Base-by-base conservation (phyloP, 2,888 invertebrate species). In the Rhabditoides inermis region DNA sequence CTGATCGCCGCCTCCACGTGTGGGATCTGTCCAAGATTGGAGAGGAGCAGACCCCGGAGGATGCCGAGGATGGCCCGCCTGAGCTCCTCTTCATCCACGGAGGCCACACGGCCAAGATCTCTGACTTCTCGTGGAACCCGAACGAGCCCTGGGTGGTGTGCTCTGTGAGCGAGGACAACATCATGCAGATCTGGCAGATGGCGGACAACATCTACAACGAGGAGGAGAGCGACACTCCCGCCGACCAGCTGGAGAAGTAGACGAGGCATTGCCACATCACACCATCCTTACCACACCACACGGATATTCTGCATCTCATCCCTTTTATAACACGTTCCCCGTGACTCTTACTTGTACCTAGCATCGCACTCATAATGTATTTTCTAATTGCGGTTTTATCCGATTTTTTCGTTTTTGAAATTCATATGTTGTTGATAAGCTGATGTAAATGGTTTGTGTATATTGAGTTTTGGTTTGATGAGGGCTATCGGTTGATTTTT, bases 61-160 rank as follows among this genome's bases (percentile, higher is more conserved):
- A 98, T 81, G 90, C 94, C 0, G 95, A 98, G 47, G 52, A 52
- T 39, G 52, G 52, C 15, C 52, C 52, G 35, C 51, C 51, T 30
- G 68, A 67, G 45, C 61, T 67, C 18, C 56, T 82, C 75, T 92
- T 92, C 76, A 91, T 95, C 69, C 95, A 95, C 77, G 94, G 94
- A 47, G 95, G 95, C 0, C 95, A 95, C 79, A 95, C 94, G 0
- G 94, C 95, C 36, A 95, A 95, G 81, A 95, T 98, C 69, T 94
- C 94, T 0, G 95, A 98, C 81, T 98, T 98, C 81, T 92, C 94
- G 15, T 98, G 95, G 95, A 98, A 98, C 81, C 95, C 95, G 45
- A 95, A 95, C 77, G 95, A 98, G 77, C 92, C 95, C 0, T 98
- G 95, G 95, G 92, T 98, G 49, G 94, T 98, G 70, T 98, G 95